Percentiles rank a stretch among this genome's conserved stretches.
phyloP scores from a whole-genome alignment of 37 sponge, comb jelly and placozoan genomes.

The Chondrosia reniformis region DNA sequence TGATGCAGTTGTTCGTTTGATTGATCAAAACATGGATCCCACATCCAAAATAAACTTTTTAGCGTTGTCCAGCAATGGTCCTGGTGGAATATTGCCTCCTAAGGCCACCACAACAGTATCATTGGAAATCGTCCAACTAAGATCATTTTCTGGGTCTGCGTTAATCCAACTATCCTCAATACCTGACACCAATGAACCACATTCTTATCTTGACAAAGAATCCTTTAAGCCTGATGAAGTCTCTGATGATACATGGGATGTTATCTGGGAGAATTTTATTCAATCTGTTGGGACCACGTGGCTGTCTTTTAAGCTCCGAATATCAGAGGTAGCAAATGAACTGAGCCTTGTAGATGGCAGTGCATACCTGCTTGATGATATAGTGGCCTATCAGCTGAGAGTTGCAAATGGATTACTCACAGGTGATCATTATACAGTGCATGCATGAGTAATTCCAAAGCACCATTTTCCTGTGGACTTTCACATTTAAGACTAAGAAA shows the following conservation, averaged over 20 bases:
- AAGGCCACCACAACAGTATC: not conserved
- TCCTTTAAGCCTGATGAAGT: not conserved
- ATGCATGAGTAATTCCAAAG: too few species aligned
- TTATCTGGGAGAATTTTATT: slow-evolving; percentile 24
- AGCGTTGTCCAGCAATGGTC: slow-evolving; percentile 10
- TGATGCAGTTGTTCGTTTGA: not conserved
- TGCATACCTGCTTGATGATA: not conserved
- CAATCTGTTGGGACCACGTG: slow-evolving; percentile 15
- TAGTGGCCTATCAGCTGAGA: slow-evolving; percentile 20
- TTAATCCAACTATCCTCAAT: not conserved
- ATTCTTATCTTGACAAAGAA: slow-evolving; percentile 12
- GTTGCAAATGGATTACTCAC: slow-evolving; percentile 24
- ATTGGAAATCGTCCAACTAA: not conserved
- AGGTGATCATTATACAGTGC: too few species aligned
- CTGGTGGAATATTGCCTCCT: slow-evolving; percentile 28
- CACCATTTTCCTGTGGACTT: too few species aligned
- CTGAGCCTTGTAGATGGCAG: slow-evolving; percentile 20
- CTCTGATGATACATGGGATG: slow-evolving; percentile 13
- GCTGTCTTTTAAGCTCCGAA: not conserved
- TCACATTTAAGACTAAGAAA: too few species aligned
- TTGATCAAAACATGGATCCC: not conserved
- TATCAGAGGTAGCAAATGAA: slow-evolving; percentile 16
- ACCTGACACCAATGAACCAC: not conserved
- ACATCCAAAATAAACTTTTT: not conserved
- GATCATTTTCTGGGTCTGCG: not conserved